A percentile compares a stretch with the other conserved stretches of the same genome.
phyloP scores from a whole-genome alignment of 37 sponge, comb jelly and placozoan species.

The Crambe crambe region DNA sequence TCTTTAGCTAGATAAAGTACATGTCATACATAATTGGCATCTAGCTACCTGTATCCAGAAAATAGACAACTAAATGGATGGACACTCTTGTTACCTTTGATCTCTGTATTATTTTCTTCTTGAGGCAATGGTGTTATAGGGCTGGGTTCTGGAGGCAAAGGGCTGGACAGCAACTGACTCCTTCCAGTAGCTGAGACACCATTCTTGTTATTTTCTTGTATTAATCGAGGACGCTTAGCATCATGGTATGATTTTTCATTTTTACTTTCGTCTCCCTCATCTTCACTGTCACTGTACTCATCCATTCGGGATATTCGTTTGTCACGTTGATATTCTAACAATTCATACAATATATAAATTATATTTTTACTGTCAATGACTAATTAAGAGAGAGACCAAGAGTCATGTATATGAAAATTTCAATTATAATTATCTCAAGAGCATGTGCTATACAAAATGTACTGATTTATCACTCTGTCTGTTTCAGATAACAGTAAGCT shows the following conservation, averaged over 20 bases:
- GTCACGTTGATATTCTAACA: constrained; percentile 73
- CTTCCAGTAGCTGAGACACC: neutral
- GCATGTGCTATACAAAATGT: no score
- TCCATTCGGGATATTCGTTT: constrained; percentile 78
- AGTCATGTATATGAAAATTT: no score
- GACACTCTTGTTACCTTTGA: constrained; percentile 17
- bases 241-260: constrained; percentile 37
- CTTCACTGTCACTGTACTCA: constrained; percentile 93
- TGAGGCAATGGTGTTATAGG: constrained; percentile 59
- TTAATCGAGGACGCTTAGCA: constrained; percentile 31
- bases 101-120: constrained; percentile 7
- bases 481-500: no score
- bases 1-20: no score
- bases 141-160: constrained; percentile 66
- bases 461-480: no score
- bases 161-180: constrained; percentile 34
- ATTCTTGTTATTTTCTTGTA: constrained; percentile 12
- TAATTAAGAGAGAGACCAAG: no score
- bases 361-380: no score
- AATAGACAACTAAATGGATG: neutral
- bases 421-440: no score
- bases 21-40: neutral
- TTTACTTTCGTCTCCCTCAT: constrained; percentile 72
- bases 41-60: neutral
- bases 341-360: neutral